Percentiles rank a stretch among this genome's conserved stretches.
phyloP scores from a whole-genome alignment of 2,113 vertebrate species.

The Glareola pratincola region DNA sequence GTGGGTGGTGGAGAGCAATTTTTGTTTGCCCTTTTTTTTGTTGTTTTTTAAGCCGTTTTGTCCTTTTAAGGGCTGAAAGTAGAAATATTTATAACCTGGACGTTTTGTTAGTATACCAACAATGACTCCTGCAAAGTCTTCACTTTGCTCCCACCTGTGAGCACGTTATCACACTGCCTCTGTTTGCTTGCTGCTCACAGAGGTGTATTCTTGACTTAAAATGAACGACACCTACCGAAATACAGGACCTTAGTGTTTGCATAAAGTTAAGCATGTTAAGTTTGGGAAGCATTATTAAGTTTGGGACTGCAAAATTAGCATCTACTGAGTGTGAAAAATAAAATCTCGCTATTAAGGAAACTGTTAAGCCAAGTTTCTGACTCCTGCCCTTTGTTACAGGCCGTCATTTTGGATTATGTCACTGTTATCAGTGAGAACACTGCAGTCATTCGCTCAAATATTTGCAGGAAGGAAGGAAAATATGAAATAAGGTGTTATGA shows the following conservation, averaged over 20 bases:
- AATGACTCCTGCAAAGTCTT: not conserved
- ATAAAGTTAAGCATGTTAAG: not conserved
- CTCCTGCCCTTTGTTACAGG: not conserved
- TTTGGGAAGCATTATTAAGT: not conserved
- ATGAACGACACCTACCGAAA: not conserved
- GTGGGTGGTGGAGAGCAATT: too few relatives aligned
- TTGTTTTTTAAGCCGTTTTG: not conserved
- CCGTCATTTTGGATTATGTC: not conserved
- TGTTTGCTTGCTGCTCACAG: not conserved
- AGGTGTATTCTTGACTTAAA: not conserved
- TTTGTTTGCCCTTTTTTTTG: not conserved
- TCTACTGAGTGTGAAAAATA: not conserved
- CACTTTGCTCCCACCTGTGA: not conserved
- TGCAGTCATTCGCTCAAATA: not conserved
- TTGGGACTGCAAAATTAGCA: not conserved
- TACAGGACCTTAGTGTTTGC: not conserved
- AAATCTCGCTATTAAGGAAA: not conserved
- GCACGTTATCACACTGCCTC: not conserved
- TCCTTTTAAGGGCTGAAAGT: not conserved
- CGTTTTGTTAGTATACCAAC: not conserved
- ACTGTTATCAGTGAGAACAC: not conserved
- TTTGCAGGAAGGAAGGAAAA: not conserved
- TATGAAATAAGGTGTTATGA: not conserved
- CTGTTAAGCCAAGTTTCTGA: not conserved
- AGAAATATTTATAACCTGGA: not conserved